A percentile compares a stretch with the other conserved stretches of the same genome.
Conservation (phyloP, 2,113 vertebrate genomes). For the Saimiri boliviensis region DNA sequence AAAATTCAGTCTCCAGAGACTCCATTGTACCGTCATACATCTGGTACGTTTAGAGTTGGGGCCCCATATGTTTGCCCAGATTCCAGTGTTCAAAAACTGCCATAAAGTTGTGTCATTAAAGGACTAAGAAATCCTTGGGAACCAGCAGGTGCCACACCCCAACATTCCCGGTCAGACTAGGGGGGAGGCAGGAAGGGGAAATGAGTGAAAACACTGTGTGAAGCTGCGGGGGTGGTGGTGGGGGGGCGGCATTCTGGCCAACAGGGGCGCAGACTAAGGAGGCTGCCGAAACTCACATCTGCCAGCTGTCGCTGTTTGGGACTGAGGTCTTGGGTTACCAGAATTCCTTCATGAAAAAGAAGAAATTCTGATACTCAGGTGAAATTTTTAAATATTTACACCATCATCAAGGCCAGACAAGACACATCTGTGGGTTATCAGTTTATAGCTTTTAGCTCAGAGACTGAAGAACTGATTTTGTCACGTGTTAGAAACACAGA, state of each 20-base stretch:
- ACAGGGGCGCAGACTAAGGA: fast-evolving
- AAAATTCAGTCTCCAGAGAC: neutral
- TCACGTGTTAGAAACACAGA: neutral
- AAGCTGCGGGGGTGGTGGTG: no score
- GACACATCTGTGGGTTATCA: no score
- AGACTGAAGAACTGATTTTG: neutral
- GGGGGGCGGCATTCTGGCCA: fast-evolving
- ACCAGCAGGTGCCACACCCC: neutral
- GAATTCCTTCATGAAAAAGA: no score
- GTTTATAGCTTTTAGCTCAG: neutral
- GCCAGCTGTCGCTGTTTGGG: fast-evolving
- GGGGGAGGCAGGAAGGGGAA: neutral
- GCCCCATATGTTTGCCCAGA: neutral
- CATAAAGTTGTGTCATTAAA: no score
- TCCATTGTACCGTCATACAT: neutral
- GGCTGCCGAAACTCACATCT: neutral
- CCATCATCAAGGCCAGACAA: neutral
- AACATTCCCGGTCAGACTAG: neutral
- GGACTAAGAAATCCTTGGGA: neutral
- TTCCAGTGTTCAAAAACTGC: neutral
- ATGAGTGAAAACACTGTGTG: neutral
- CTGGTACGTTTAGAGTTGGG: neutral
- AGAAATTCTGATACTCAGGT: neutral
- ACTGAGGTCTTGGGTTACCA: fast-evolving
- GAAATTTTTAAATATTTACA: neutral